A percentile compares a stretch with the other conserved stretches of the same genome.
Evolutionary conservation across 2,113 vertebrate species (phyloP).

Genomic region (Mirounga angustirostris): DNA sequence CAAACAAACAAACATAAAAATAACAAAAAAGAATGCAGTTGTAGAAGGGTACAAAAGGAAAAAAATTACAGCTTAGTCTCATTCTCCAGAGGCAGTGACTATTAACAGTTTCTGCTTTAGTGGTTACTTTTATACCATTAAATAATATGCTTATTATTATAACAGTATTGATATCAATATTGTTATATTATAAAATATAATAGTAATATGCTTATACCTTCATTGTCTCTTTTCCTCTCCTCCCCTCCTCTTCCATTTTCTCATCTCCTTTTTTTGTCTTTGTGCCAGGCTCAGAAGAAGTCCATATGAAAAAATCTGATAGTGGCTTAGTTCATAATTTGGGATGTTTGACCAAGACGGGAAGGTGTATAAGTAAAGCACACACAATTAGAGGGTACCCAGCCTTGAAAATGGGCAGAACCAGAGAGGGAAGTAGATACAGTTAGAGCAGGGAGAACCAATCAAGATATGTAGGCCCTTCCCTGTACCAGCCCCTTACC

Average conservation of each 20-base stretch:
- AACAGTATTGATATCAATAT: background rate
- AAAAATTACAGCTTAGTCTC: background rate
- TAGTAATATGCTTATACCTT: background rate
- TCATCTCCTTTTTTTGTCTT: background rate
- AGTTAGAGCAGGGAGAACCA: background rate
- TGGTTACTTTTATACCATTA: slow-evolving; percentile 34
- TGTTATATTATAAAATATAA: background rate
- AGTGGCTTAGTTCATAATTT: background rate
- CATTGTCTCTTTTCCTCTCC: background rate
- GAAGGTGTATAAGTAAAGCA: background rate
- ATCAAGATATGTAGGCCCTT: background rate
- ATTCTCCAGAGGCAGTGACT: background rate
- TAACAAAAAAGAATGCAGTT: background rate
- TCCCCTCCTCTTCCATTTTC: background rate
- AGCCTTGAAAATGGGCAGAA: background rate
- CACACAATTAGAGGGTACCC: background rate
- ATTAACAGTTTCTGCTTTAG: background rate
- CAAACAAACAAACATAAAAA: background rate
- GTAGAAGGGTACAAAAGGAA: background rate
- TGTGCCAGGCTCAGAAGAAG: background rate
- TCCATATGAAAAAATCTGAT: background rate
- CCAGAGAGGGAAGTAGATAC: background rate
- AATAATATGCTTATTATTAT: background rate
- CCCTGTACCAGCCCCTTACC: background rate
- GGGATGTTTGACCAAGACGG: background rate